These are phyloP conservation scores for Elaphurus davidianus DNA, from an alignment of 2,113 vertebrate genomes.

Conservation along the genomic window DNA sequence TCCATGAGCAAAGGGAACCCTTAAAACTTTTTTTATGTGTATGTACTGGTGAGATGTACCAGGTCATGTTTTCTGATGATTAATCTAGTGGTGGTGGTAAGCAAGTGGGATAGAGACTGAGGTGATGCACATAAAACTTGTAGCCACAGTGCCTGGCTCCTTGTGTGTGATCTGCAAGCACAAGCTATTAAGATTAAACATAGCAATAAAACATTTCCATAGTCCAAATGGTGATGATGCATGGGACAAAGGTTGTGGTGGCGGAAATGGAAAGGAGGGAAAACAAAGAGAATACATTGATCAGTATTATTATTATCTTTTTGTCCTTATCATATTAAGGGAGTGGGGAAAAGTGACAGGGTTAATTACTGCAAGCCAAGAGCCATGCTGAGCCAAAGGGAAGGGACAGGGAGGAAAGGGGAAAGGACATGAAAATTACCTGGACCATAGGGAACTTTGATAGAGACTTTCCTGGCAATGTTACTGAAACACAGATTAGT, in stretches of 20 bases:
- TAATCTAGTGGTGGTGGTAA: neutral
- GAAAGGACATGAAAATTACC: neutral
- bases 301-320: neutral
- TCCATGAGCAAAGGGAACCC: neutral
- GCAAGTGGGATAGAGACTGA: neutral
- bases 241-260: neutral
- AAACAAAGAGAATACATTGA: neutral
- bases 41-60: neutral
- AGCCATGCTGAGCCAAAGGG: neutral
- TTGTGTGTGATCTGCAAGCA: neutral
- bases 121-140: no score
- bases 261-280: neutral
- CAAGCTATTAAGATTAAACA: neutral
- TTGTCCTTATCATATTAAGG: neutral
- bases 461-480: neutral
- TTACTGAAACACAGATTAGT: neutral
- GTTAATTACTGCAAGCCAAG: neutral
- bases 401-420: neutral
- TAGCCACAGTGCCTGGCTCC: neutral
- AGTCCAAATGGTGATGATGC: neutral
- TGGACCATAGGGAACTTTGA: neutral
- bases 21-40: neutral
- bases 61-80: neutral
- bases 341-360: neutral
- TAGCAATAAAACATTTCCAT: neutral